Percentiles rank a stretch among this genome's conserved stretches.
Conservation (phyloP, 1,140 invertebrate species). For the Dryas iulia region DNA sequence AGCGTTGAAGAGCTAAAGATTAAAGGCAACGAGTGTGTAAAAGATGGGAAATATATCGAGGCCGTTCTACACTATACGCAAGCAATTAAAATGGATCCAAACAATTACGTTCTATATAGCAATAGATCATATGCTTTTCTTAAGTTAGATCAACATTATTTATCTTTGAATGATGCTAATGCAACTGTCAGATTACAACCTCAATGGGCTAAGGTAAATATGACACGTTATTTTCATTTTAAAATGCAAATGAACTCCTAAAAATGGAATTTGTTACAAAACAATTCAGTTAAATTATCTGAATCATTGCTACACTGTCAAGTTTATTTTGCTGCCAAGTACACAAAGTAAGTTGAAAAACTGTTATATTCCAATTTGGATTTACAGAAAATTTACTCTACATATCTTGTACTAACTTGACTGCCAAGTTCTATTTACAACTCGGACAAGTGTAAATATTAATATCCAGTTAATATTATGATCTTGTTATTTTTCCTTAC, state of each 20-base stretch:
- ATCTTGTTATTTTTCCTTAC: background rate
- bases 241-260: no score
- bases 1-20: slow-evolving; percentile 82
- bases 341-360: no score
- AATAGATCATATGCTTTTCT: slow-evolving; percentile 90
- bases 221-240: background rate
- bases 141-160: slow-evolving; percentile 88
- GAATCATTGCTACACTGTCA: no score
- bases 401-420: no score
- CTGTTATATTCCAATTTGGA: no score
- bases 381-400: no score
- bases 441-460: no score
- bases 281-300: no score
- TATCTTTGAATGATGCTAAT: slow-evolving; percentile 89
- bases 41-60: slow-evolving; percentile 86
- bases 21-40: slow-evolving; percentile 88
- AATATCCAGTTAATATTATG: no score
- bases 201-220: slow-evolving; percentile 88
- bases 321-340: no score
- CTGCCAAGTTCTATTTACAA: no score
- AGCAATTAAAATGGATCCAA: slow-evolving; percentile 87
- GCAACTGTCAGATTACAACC: slow-evolving; percentile 87
- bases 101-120: slow-evolving; percentile 87
- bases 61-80: slow-evolving; percentile 90
- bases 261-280: no score